Percentiles rank a stretch among this genome's conserved stretches.
phyloP scores from a whole-genome alignment of 2,113 vertebrate genomes.

The Rhizomys pruinosus region DNA sequence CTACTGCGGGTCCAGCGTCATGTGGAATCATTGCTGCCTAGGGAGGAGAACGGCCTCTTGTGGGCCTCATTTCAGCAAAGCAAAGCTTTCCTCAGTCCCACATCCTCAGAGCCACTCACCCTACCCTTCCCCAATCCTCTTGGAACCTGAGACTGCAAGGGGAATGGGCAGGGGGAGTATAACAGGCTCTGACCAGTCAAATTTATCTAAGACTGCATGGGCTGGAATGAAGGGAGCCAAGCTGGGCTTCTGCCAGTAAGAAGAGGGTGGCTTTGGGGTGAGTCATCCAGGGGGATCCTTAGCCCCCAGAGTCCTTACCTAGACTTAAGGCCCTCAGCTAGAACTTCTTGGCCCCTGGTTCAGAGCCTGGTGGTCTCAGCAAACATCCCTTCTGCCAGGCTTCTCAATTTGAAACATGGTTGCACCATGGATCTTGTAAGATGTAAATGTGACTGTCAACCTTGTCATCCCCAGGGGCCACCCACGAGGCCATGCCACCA shows the following conservation, averaged over 20 bases:
- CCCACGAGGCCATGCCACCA: background rate
- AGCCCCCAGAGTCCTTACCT: background rate
- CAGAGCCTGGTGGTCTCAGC: background rate
- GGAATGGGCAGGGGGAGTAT: background rate
- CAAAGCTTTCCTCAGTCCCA: background rate
- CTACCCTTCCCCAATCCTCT: background rate
- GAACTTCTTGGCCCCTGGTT: background rate
- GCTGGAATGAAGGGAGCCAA: background rate
- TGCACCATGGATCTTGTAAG: background rate
- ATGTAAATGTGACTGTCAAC: background rate
- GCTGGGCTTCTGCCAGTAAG: background rate
- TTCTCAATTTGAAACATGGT: background rate
- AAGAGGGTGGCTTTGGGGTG: background rate
- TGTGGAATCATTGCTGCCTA: background rate
- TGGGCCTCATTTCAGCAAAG: background rate
- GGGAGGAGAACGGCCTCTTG: background rate
- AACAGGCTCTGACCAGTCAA: background rate
- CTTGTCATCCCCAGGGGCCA: slow-evolving; percentile 46
- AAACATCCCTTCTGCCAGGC: background rate
- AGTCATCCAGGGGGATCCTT: background rate
- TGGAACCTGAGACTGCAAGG: background rate
- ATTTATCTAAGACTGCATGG: background rate
- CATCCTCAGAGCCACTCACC: background rate
- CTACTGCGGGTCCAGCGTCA: no score
- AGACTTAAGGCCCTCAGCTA: background rate